Percentiles rank a stretch among this genome's conserved stretches.
These are phyloP conservation scores for Microtus ochrogaster DNA, from an alignment of 2,113 vertebrate species.

Conservation along the genomic window DNA sequence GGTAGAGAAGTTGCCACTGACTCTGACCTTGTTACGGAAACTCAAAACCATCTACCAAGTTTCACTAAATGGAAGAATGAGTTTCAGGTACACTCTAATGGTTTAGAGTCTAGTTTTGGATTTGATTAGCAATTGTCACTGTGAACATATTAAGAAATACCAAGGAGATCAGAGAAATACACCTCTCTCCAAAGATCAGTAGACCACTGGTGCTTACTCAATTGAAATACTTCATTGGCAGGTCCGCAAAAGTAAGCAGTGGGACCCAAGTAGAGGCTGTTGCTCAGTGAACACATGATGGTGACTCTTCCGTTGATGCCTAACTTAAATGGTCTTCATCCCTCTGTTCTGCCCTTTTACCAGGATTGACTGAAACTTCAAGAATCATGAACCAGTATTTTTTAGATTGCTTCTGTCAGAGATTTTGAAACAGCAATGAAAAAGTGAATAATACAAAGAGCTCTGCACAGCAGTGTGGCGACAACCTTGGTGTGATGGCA, in stretches of 20 bases:
- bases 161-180: not conserved
- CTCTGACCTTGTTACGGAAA: not conserved
- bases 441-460: not conserved
- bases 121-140: not conserved
- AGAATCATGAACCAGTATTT: not conserved
- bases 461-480: not conserved
- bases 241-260: not conserved
- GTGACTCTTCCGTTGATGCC: not conserved
- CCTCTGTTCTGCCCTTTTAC: not conserved
- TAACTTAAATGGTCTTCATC: not conserved
- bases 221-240: not conserved
- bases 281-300: not conserved
- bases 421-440: not conserved
- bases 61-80: not conserved
- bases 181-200: not conserved
- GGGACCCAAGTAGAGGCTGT: no score
- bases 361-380: no score
- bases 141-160: not conserved
- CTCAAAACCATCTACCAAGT: not conserved
- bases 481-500: not conserved
- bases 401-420: not conserved
- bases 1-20: not conserved
- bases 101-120: not conserved
- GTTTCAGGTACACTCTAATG: not conserved
- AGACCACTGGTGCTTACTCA: not conserved